Conservation (phyloP, 2,113 vertebrate genomes). For the Gobio gobio region DNA sequence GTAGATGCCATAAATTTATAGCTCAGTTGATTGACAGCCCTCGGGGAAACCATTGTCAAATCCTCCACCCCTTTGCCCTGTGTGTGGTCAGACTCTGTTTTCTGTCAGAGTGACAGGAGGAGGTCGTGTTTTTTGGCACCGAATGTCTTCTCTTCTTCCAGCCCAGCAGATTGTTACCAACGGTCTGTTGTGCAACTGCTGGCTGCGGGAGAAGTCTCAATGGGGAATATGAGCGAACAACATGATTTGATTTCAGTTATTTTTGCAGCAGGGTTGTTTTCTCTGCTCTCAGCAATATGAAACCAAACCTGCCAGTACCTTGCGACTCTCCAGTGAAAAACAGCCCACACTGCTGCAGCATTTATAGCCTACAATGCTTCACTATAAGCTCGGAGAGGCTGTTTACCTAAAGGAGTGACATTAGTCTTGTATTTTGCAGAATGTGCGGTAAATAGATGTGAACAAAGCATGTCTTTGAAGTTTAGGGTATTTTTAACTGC, state of each 20-base stretch:
- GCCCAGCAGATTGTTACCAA: conserved; percentile 52
- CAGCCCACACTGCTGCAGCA: conserved; percentile 33
- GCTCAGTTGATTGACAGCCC: conserved; percentile 37
- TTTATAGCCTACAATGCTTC: conserved; percentile 19
- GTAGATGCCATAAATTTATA: not conserved
- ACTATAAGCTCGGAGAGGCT: conserved; percentile 8
- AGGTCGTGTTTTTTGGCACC: conserved; percentile 18
- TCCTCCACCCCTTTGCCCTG: conserved; percentile 8
- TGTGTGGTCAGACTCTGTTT: conserved; percentile 34
- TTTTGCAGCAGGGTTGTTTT: conserved; percentile 45
- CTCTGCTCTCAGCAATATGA: conserved; percentile 38
- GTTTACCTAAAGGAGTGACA: conserved; percentile 9
- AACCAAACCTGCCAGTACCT: conserved; percentile 38
- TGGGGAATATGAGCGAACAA: conserved; percentile 46
- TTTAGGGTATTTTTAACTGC: not conserved
- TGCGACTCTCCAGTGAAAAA: conserved; percentile 19
- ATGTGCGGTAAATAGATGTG: not conserved
- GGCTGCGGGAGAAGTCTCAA: conserved; percentile 31
- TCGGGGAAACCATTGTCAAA: not conserved
- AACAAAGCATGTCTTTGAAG: not conserved
- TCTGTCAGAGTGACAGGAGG: conserved; percentile 48
- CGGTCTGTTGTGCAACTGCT: conserved; percentile 40
- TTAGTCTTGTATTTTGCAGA: not conserved
- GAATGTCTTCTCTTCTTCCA: conserved; percentile 32
- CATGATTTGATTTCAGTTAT: conserved; percentile 48